These are phyloP conservation scores for Peromyscus attwateri DNA, from an alignment of 2,797 vertebrate species.

Conservation along the genomic window DNA sequence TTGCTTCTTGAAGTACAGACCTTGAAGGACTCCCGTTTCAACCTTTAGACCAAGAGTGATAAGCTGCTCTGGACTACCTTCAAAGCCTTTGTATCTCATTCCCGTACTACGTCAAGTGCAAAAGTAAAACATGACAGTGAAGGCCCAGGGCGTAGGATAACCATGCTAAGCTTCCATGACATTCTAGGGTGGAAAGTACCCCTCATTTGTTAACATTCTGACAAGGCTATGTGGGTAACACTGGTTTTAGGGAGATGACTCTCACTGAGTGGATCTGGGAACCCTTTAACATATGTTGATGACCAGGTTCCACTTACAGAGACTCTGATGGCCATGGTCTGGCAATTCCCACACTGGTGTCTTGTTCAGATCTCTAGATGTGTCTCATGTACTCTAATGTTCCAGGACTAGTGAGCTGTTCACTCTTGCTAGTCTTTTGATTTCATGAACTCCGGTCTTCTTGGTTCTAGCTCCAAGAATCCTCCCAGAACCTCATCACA, in stretches of 20 bases:
- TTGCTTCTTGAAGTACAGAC: background rate
- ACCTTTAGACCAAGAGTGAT: background rate
- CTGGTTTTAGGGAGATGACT: background rate
- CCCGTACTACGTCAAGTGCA: background rate
- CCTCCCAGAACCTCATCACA: background rate
- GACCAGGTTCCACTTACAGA: background rate
- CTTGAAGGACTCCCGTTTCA: background rate
- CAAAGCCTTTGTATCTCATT: background rate
- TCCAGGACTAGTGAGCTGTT: background rate
- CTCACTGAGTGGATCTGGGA: background rate
- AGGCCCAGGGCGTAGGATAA: background rate
- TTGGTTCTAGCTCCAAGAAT: background rate
- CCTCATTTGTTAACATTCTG: background rate
- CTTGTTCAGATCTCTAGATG: background rate
- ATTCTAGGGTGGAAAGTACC: background rate
- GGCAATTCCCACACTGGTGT: background rate
- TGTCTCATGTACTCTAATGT: background rate
- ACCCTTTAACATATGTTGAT: background rate
- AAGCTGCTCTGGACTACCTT: background rate
- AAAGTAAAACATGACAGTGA: conserved; percentile 2
- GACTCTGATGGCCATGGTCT: background rate
- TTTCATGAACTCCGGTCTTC: background rate
- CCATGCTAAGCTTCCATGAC: background rate
- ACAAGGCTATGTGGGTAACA: background rate
- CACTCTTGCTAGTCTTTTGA: background rate